Percentiles rank a stretch among this genome's conserved stretches.
Evolutionary conservation across 2,888 invertebrate genomes (phyloP).

Genomic region (Conchocele bisecta): DNA sequence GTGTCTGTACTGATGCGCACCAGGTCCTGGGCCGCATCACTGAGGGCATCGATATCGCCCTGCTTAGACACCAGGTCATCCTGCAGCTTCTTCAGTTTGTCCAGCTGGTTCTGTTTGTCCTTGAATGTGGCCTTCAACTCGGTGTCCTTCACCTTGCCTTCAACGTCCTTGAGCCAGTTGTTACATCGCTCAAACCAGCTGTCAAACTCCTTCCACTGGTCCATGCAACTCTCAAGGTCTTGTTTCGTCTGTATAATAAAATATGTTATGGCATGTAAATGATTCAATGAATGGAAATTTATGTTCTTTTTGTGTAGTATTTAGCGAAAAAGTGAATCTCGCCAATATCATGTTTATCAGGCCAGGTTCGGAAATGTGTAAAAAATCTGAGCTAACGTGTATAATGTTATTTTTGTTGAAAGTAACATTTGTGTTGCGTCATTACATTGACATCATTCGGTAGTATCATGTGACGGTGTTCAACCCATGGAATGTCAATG

Average conservation of each 20-base stretch:
- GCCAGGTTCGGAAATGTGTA: too few species aligned
- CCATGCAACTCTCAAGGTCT: conserved; percentile 90
- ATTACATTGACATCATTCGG: too few species aligned
- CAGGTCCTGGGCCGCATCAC: conserved; percentile 91
- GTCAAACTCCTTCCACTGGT: conserved; percentile 96
- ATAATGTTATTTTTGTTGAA: too few species aligned
- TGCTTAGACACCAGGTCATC: conserved; percentile 71
- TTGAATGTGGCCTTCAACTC: conserved; percentile 77
- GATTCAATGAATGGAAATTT: too few species aligned
- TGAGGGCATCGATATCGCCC: conserved; percentile 93
- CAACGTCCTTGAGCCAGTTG: conserved; percentile 93
- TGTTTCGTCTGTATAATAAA: conserved; percentile 69
- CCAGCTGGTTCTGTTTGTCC: conserved; percentile 77
- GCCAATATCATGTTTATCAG: too few species aligned
- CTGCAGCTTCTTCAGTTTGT: conserved; percentile 73
- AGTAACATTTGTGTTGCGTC: too few species aligned
- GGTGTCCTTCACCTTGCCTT: conserved; percentile 88
- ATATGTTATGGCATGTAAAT: too few species aligned
- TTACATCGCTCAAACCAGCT: conserved; percentile 92
- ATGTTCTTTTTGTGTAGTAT: too few species aligned
- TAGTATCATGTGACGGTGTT: too few species aligned
- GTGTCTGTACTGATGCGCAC: conserved; percentile 76
- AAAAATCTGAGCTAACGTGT: too few species aligned
- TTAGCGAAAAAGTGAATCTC: too few species aligned
- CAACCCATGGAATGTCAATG: too few species aligned